Base-by-base conservation (phyloP, 2,888 invertebrate genomes). In the Ectropis crepuscularia region DNA sequence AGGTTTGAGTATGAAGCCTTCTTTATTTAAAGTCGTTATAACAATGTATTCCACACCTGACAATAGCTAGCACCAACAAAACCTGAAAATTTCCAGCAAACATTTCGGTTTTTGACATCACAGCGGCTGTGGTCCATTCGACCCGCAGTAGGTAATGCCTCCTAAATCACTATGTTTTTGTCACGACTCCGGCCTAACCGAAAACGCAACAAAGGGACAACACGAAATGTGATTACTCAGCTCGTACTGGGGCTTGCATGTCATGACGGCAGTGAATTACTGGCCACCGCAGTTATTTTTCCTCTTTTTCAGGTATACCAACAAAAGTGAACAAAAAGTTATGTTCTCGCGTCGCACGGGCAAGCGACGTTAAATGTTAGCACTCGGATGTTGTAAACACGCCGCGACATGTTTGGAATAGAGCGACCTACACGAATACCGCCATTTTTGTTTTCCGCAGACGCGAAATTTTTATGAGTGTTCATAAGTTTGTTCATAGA, bases 201-300 rank as follows among this genome's bases (percentile, higher is more conserved):
- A 79, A 73, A 71, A 59, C 80, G 73, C 75, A 81, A 88, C 88
- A 90, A 89, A 89, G 82, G 85, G 86, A 86, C 81, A 81, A 83
- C 88, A 88, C 79, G 87, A 86, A 88, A 89, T 86, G 91, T 89
- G 85, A 90, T 89, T 90, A 89, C 85, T 86, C 87, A 85, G 86
- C 80, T 78, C 78, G 80, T 77, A 78, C 81, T 71, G 74, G 78
- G 74, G 86, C 84, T 84, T 86, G 86, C 85, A 85, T 86, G 87
- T 84, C 85, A 86, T 85, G 87, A 78, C 82, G 79, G 77, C 79
- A 82, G 83, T 89, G 87, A 90, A 85, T 89, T 88, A 90, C 87
- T 78, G 75, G 71, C 72, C 68, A 67, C 70, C 62, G 65, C 67
- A 55, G 71, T 61, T 68, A 68, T 70, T 72, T 70, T 69, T 60